Evolutionary conservation across 2,113 vertebrate genomes (phyloP).

Genomic region (Lampris incognitus): DNA sequence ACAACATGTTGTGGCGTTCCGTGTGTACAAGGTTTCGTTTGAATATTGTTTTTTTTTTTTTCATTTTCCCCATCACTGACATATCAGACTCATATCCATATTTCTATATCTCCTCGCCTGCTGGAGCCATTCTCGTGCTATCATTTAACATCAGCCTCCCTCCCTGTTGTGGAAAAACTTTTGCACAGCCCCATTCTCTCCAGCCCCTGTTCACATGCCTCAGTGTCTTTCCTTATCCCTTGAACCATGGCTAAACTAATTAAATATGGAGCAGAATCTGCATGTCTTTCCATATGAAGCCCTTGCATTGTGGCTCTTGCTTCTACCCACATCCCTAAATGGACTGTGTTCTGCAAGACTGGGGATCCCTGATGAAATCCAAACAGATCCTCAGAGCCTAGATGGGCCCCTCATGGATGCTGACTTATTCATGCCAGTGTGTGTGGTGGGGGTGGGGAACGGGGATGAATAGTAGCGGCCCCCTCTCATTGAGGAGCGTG

Average conservation of each 20-base stretch:
- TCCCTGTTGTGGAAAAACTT: conserved; percentile 2
- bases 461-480: conserved; percentile 1
- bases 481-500: background rate
- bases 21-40: conserved; percentile 22
- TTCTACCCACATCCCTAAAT: conserved; percentile 37
- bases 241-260: conserved; percentile 58
- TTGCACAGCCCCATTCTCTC: conserved; percentile 6
- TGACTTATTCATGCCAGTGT: conserved; percentile 63
- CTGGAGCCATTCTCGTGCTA: conserved; percentile 24
- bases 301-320: conserved; percentile 13
- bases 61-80: conserved; percentile 42
- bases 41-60: conserved; percentile 35
- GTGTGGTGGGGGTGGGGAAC: conserved; percentile 16
- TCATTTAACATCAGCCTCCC: conserved; percentile 17
- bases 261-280: conserved; percentile 50
- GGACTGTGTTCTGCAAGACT: conserved; percentile 30
- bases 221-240: background rate
- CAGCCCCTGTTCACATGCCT: background rate
- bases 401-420: conserved; percentile 47
- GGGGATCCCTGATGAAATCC: conserved; percentile 62
- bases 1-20: conserved; percentile 42
- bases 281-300: conserved; percentile 16
- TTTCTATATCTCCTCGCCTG: background rate
- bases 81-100: conserved; percentile 5
- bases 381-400: conserved; percentile 38